Conservation (phyloP, 2,797 vertebrate genomes). For the Cirrhinus mrigala region DNA sequence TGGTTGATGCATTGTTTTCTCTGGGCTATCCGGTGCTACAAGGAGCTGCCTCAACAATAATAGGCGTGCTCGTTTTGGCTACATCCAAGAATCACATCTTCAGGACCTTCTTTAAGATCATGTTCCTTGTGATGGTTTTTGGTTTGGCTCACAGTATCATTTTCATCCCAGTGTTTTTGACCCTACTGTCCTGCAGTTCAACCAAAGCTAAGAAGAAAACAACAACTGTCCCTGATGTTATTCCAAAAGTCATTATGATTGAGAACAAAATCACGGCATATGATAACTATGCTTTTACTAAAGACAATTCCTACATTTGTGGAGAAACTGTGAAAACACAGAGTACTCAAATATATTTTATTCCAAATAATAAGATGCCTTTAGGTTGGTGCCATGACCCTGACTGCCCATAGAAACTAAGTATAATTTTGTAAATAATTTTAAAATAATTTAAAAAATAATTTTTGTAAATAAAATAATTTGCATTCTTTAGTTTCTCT, state of each 20-base stretch:
- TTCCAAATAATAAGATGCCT: conserved; percentile 12
- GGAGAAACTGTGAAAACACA: conserved; percentile 31
- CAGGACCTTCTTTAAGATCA: conserved; percentile 87
- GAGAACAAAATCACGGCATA: not conserved
- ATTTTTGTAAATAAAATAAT: not conserved
- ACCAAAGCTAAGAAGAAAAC: conserved; percentile 11
- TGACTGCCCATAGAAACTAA: conserved; percentile 29
- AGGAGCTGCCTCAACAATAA: conserved; percentile 79
- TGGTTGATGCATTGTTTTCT: conserved; percentile 74
- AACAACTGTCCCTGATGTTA: not conserved
- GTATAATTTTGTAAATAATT: not conserved
- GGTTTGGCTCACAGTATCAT: conserved; percentile 80
- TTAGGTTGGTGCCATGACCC: conserved; percentile 23
- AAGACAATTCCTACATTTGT: not conserved
- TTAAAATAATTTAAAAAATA: too few species aligned
- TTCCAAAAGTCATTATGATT: conserved; percentile 12
- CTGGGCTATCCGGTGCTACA: conserved; percentile 84
- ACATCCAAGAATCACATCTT: conserved; percentile 79
- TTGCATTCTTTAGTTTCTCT: not conserved
- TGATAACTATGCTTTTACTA: conserved; percentile 32
- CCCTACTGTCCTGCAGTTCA: conserved; percentile 61
- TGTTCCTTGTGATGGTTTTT: conserved; percentile 84
- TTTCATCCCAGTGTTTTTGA: conserved; percentile 85
- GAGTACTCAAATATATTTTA: not conserved
- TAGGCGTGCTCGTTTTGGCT: conserved; percentile 79